Base-by-base conservation (phyloP, 2,888 invertebrate species). In the Incurvaria masculella region DNA sequence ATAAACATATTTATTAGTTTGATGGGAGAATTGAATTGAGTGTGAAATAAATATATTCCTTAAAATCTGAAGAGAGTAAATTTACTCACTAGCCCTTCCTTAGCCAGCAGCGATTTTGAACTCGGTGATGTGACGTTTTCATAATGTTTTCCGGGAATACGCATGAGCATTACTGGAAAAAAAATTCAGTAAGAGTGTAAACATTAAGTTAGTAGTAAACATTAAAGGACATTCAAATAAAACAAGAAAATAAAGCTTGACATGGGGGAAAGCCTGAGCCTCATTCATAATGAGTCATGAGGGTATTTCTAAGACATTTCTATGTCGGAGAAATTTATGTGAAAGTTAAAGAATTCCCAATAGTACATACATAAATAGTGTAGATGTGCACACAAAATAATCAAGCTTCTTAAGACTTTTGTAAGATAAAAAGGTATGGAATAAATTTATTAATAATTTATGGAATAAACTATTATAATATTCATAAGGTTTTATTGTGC, bases 91-190 rank as follows among this genome's bases (percentile, higher is more conserved):
- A 76, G 56, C 53, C 78, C 78, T 55, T 78, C 79, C 48, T 78
- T 78, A 17, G 79, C 79, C 2, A 78, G 56, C 2, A 78, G 48
- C 0, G 79, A 78, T 0, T 65, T 59, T 1, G 79, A 76, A 52
- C 78, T 78, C 2, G 78, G 75, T 0, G 79, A 74, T 21, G 72
- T 61, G 2, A 78, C 74, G 42, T 76, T 75, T 49, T 72, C 75
- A 46, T 78, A 78, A 54, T 78, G 78, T 48, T 76, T 78, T 2
- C 79, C 79, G 1, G 78, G 78, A 42, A 78, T 70, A 47, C 78
- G 64, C 75, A 78, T 75, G 38, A 78, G 57, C 78, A 78, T 75
- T 27, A 78, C 78, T 78, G 58, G 2, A 59, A 26, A 49, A 48
- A 26, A 38, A 42, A 58, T 16, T 2, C 20, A 2, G 10, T 46